These are phyloP conservation scores for Borostomias antarcticus DNA, from an alignment of 2,797 vertebrate genomes.

Conservation along the genomic window DNA sequence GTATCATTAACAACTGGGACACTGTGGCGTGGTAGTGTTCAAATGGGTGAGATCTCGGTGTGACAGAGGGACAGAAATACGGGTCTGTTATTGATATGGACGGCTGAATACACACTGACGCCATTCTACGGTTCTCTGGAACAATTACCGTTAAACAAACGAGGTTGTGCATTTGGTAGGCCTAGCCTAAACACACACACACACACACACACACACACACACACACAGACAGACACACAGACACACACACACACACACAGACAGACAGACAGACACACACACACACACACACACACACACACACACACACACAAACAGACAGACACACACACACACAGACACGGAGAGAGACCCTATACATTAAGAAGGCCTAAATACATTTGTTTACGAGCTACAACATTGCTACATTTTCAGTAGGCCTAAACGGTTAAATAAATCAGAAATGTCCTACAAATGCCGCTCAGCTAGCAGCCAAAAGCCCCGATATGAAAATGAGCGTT, in stretches of 20 bases:
- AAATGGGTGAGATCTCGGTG: not conserved
- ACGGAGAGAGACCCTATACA: no score
- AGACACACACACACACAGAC: conserved; percentile 4
- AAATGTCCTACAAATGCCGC: not conserved
- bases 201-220: conserved; percentile 1
- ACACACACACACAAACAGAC: conserved; percentile 4
- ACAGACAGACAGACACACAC: not conserved
- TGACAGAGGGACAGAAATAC: no score
- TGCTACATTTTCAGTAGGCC: no score
- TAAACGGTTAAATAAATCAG: no score
- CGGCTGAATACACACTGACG: not conserved
- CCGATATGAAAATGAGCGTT: not conserved
- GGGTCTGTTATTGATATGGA: no score
- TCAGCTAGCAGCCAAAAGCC: not conserved
- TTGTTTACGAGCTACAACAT: no score
- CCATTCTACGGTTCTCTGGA: not conserved
- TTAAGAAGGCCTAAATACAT: no score
- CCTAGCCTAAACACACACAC: not conserved
- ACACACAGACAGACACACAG: conserved; percentile 16
- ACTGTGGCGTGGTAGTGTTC: not conserved
- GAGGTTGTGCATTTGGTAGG: not conserved
- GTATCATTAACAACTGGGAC: conserved; percentile 20
- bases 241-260: conserved; percentile 15
- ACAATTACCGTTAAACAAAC: conserved; percentile 1
- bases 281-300: conserved; percentile 2